Conservation (phyloP, 2,888 invertebrate species). For the Ophonus ardosiacus region DNA sequence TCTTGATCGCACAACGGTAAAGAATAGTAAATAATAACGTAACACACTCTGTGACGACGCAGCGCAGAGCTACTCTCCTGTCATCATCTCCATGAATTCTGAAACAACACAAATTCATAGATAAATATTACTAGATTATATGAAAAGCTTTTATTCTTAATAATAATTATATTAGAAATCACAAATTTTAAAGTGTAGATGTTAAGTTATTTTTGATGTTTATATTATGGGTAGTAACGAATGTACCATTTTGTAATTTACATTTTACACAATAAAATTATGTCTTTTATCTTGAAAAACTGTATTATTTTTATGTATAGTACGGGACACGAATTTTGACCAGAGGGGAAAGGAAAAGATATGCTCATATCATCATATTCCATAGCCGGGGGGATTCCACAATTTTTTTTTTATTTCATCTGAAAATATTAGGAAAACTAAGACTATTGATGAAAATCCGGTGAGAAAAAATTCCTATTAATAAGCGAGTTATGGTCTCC, state of each 20-base stretch:
- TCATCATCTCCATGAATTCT: conserved; percentile 99
- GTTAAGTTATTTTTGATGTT: conserved; percentile 36
- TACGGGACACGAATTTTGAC: too few species aligned
- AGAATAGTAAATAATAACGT: not conserved
- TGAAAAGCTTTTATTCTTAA: not conserved
- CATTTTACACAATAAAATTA: conserved; percentile 36
- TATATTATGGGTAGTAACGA: not conserved
- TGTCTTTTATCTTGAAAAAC: not conserved
- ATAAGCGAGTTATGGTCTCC: too few species aligned
- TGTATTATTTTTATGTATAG: not conserved
- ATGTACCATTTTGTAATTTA: conserved; percentile 29
- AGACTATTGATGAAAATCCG: too few species aligned
- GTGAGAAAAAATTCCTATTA: too few species aligned
- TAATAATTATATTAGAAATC: not conserved
- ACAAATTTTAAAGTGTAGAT: not conserved
- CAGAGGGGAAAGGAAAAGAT: too few species aligned
- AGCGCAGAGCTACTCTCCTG: conserved; percentile 85
- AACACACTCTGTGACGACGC: not conserved
- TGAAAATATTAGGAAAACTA: too few species aligned
- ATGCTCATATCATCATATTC: too few species aligned
- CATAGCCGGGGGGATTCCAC: too few species aligned
- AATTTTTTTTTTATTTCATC: too few species aligned
- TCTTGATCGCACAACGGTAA: not conserved
- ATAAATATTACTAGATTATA: conserved; percentile 67
- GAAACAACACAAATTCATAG: conserved; percentile 74